Percentiles rank a stretch among this genome's conserved stretches.
phyloP scores from a whole-genome alignment of 1,140 invertebrate species.

The Drosophila simulans region DNA sequence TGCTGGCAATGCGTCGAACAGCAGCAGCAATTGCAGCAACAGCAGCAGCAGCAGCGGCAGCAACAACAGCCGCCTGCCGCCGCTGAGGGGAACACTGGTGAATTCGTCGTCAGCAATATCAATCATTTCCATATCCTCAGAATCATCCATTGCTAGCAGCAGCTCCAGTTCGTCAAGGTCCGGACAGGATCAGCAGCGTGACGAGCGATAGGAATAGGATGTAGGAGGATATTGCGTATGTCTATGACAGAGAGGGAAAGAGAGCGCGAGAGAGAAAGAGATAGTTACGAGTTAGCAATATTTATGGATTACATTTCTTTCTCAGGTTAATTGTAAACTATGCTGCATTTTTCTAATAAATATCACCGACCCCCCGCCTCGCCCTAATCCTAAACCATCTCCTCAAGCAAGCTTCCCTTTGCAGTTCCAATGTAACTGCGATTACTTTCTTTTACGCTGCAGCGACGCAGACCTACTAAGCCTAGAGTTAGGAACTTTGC shows the following conservation, averaged over 20 bases:
- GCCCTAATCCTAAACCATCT: not conserved
- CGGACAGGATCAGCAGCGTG: constrained; percentile 45
- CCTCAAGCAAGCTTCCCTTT: not conserved
- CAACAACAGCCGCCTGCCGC: constrained; percentile 48
- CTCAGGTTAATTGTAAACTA: constrained; percentile 35
- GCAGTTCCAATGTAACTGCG: constrained; percentile 13
- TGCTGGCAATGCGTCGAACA: constrained; percentile 21
- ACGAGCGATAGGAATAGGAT: constrained; percentile 33
- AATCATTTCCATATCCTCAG: constrained; percentile 83
- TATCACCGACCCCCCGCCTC: not conserved
- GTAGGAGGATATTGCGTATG: constrained; percentile 6
- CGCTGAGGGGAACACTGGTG: constrained; percentile 63
- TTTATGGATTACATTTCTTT: constrained; percentile 37
- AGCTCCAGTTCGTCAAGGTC: constrained; percentile 67
- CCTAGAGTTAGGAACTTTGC: constrained; percentile 41
- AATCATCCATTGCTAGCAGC: constrained; percentile 75
- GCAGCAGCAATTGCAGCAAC: constrained; percentile 25
- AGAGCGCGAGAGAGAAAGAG: constrained; percentile 8
- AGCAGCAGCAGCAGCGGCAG: constrained; percentile 23
- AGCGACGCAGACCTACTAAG: constrained; percentile 27
- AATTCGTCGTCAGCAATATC: constrained; percentile 75
- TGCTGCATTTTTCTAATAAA: constrained; percentile 46
- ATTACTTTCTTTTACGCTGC: constrained; percentile 27
- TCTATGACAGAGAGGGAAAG: not conserved
- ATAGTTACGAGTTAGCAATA: constrained; percentile 25